Percentiles rank a stretch among this genome's conserved stretches.
These are phyloP conservation scores for Drosophila hamatofila DNA, from an alignment of 2,888 invertebrate genomes.

Conservation along the genomic window DNA sequence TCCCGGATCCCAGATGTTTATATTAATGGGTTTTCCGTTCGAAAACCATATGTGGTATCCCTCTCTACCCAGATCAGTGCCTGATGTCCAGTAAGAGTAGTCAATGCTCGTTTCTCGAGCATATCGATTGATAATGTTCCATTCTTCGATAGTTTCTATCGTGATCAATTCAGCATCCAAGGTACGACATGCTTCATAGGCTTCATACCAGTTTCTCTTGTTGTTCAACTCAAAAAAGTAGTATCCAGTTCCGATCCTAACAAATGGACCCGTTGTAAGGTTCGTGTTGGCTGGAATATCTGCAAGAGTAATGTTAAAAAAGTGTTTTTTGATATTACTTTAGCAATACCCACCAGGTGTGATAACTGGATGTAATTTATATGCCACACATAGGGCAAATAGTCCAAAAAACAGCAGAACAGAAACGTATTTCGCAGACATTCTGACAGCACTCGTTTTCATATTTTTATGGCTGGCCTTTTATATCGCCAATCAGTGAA, in stretches of 20 bases:
- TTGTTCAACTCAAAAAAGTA: background rate
- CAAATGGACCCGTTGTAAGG: background rate
- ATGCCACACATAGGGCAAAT: slow-evolving; percentile 6
- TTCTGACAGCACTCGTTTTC: background rate
- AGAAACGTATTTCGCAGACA: slow-evolving; percentile 18
- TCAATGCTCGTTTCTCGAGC: background rate
- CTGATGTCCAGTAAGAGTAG: background rate
- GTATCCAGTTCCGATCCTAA: background rate
- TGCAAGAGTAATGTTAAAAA: background rate
- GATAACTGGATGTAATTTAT: slow-evolving; percentile 24
- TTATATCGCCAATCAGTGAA: background rate
- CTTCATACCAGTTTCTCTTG: background rate
- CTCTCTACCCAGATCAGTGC: background rate
- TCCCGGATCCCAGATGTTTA: background rate
- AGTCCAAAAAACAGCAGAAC: slow-evolving; percentile 5
- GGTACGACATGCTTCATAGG: background rate
- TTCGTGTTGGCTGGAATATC: slow-evolving; percentile 25
- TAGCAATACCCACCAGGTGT: slow-evolving; percentile 9
- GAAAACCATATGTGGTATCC: background rate
- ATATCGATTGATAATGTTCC: background rate
- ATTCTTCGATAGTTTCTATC: background rate
- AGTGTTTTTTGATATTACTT: background rate
- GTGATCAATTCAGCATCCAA: background rate
- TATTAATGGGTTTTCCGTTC: background rate
- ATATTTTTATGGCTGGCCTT: background rate